Percentiles rank a stretch among this genome's conserved stretches.
phyloP scores from a whole-genome alignment of 2,797 vertebrate species.

The Natrix natrix region DNA sequence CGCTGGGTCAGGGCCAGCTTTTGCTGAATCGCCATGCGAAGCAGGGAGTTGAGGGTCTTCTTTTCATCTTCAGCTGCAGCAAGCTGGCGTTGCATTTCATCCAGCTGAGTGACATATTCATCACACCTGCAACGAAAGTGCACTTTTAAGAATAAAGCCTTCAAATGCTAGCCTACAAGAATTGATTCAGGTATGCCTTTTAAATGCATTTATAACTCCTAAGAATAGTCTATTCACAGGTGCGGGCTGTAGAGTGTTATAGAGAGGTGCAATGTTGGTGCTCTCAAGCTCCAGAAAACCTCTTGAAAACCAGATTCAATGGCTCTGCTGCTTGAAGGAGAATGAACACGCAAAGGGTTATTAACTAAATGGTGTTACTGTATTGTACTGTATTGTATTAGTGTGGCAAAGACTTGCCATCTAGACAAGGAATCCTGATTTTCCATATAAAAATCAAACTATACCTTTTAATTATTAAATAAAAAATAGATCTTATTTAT shows the following conservation, averaged over 20 bases:
- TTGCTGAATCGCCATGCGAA: conserved; percentile 99
- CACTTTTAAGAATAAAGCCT: conserved; percentile 12
- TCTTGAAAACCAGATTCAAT: background rate
- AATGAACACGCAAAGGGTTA: background rate
- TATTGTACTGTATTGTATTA: background rate
- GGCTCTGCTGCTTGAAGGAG: background rate
- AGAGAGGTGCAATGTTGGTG: background rate
- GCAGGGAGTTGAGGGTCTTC: conserved; percentile 96
- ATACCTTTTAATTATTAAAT: background rate
- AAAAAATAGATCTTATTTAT: background rate
- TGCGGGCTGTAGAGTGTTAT: background rate
- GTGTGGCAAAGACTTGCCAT: background rate
- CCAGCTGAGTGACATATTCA: conserved; percentile 95
- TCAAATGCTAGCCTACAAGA: background rate
- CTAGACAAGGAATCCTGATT: background rate
- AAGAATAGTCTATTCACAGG: background rate
- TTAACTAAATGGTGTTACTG: background rate
- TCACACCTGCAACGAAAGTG: conserved; percentile 81
- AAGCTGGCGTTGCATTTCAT: conserved; percentile 97
- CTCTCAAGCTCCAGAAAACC: background rate
- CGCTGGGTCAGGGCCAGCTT: conserved; percentile 97
- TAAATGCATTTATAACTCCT: background rate
- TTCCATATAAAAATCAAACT: background rate
- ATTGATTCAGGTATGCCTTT: background rate
- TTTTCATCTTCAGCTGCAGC: conserved; percentile 97